Evolutionary conservation across 2,113 vertebrate species (phyloP).

Genomic region (Recurvirostra avosetta): DNA sequence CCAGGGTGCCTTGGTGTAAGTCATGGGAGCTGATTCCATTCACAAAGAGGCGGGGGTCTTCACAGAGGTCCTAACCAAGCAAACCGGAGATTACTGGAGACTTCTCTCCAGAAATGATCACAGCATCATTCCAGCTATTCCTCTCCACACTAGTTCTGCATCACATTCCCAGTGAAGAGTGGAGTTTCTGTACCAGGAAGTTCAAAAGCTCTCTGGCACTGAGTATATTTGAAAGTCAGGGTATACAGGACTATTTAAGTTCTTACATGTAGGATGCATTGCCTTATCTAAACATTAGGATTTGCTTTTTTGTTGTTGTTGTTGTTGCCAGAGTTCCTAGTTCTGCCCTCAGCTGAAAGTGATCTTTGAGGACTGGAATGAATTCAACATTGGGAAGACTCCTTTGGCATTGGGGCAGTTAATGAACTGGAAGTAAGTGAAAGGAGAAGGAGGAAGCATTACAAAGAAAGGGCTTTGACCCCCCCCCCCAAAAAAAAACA

Average conservation of each 20-base stretch:
- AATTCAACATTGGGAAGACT: neutral
- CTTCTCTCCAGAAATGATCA: neutral
- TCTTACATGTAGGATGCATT: neutral
- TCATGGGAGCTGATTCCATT: conserved; percentile 89
- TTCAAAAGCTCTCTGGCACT: neutral
- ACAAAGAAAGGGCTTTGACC: neutral
- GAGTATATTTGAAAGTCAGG: neutral
- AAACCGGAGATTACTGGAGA: neutral
- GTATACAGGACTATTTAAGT: neutral
- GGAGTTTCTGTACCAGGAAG: neutral
- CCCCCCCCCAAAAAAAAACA: neutral
- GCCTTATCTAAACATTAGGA: neutral
- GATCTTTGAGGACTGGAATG: neutral
- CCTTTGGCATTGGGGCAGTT: neutral
- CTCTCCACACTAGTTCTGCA: neutral
- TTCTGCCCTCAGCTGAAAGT: neutral
- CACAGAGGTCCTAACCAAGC: conserved; percentile 80
- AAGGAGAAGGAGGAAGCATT: neutral
- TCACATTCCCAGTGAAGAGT: neutral
- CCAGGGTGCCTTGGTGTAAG: conserved; percentile 86
- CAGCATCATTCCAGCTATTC: neutral
- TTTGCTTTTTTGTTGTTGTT: neutral
- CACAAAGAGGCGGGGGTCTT: conserved; percentile 83
- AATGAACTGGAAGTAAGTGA: neutral
- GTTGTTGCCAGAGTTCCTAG: neutral